These are phyloP conservation scores for Oscheius sp. DNA, from an alignment of 2,888 invertebrate genomes.

Conservation along the genomic window DNA sequence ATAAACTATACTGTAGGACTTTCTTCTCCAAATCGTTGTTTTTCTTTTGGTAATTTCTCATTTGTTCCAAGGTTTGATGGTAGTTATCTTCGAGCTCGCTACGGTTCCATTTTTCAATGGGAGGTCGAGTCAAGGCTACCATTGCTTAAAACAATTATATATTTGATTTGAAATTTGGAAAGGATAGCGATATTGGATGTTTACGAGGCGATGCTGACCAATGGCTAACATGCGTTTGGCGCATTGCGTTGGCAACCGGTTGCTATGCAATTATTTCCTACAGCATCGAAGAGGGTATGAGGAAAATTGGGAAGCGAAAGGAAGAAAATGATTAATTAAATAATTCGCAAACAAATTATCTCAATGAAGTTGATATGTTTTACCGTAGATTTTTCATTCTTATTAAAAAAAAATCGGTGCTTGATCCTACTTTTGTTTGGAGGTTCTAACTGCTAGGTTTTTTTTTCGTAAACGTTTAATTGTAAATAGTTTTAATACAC, in stretches of 20 bases:
- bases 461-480: too few relatives aligned
- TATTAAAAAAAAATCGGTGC: too few relatives aligned
- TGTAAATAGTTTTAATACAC: too few relatives aligned
- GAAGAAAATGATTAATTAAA: too few relatives aligned
- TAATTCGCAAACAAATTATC: too few relatives aligned
- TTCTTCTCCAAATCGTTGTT: conserved; percentile 57
- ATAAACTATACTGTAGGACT: conserved; percentile 43
- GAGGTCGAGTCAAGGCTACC: conserved; percentile 52
- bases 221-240: conserved; percentile 13
- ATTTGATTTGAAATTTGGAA: neutral
- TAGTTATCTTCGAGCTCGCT: conserved; percentile 65
- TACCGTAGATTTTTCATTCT: too few relatives aligned
- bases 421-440: too few relatives aligned
- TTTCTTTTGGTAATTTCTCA: conserved; percentile 48
- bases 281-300: too few relatives aligned
- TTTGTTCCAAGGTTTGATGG: conserved; percentile 48
- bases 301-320: too few relatives aligned
- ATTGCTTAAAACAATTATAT: conserved; percentile 22
- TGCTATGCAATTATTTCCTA: conserved; percentile 18
- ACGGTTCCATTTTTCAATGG: conserved; percentile 65
- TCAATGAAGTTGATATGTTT: too few relatives aligned
- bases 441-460: too few relatives aligned
- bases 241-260: conserved; percentile 29
- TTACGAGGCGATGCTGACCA: conserved; percentile 14
- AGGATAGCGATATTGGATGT: neutral